Percentiles rank a stretch among this genome's conserved stretches.
Conservation (phyloP, 2,888 invertebrate genomes). For the Elegia similella region DNA sequence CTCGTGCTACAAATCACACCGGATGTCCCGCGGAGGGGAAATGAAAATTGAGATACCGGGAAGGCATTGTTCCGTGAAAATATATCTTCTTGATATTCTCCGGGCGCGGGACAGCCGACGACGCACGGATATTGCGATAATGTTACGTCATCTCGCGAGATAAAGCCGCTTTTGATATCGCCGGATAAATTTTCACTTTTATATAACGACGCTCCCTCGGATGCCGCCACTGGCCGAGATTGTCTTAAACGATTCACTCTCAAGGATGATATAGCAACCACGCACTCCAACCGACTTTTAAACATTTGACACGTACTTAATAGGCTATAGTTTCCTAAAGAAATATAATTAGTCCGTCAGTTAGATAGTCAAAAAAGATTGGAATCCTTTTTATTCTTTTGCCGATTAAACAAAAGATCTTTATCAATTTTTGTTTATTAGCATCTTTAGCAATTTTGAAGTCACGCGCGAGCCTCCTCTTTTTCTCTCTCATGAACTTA, state of each 20-base stretch:
- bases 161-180: constrained; percentile 68
- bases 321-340: too few species aligned
- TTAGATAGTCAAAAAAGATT: too few species aligned
- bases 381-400: too few species aligned
- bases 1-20: constrained; percentile 78
- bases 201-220: constrained; percentile 37
- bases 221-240: constrained; percentile 26
- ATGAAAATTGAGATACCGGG: constrained; percentile 80
- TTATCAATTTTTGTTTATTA: too few species aligned
- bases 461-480: too few species aligned
- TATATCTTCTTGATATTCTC: constrained; percentile 78
- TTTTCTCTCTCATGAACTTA: too few species aligned
- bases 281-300: neutral
- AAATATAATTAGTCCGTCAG: too few species aligned
- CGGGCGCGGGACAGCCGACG: constrained; percentile 66
- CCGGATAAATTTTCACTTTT: constrained; percentile 63
- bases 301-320: neutral
- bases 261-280: constrained; percentile 12
- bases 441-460: too few species aligned
- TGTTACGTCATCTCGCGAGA: constrained; percentile 69
- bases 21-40: constrained; percentile 76
- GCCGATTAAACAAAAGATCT: too few species aligned
- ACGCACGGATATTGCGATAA: constrained; percentile 75
- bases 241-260: constrained; percentile 29
- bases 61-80: constrained; percentile 79